These are phyloP conservation scores for Aegotheles bennettii DNA, from an alignment of 2,113 vertebrate species.

Conservation along the genomic window DNA sequence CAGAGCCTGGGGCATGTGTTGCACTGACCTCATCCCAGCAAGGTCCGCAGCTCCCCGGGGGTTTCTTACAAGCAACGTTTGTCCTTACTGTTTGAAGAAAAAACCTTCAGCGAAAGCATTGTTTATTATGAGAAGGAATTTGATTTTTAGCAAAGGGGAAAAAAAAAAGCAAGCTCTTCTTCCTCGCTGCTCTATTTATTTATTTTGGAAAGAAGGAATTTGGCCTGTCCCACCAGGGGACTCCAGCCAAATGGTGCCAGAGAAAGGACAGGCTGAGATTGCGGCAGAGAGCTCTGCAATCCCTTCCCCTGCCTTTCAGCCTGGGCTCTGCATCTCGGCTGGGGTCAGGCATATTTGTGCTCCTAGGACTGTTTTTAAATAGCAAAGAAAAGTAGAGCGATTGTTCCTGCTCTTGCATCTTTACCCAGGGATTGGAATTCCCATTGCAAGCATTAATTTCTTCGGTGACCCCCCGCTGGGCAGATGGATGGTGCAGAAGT, in stretches of 20 bases:
- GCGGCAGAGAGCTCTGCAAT: background rate
- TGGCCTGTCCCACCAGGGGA: background rate
- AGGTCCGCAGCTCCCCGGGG: background rate
- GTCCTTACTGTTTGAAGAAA: background rate
- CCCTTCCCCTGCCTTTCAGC: background rate
- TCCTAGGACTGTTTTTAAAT: background rate
- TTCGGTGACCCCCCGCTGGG: background rate
- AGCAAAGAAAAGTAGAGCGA: background rate
- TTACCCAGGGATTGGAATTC: background rate
- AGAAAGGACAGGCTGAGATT: background rate
- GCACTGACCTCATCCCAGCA: background rate
- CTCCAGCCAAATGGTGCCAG: background rate
- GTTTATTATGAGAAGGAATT: background rate
- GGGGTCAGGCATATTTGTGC: background rate
- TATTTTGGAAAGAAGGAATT: conserved; percentile 8
- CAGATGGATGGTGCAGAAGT: accelerated
- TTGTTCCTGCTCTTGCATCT: background rate
- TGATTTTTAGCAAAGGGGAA: background rate
- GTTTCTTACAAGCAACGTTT: background rate
- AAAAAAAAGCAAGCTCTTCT: background rate
- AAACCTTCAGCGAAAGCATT: background rate
- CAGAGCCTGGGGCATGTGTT: background rate
- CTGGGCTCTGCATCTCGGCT: background rate
- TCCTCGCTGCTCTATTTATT: background rate
- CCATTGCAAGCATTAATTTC: background rate